Base-by-base conservation (phyloP, 2,113 vertebrate species). In the Lagopus leucura region DNA sequence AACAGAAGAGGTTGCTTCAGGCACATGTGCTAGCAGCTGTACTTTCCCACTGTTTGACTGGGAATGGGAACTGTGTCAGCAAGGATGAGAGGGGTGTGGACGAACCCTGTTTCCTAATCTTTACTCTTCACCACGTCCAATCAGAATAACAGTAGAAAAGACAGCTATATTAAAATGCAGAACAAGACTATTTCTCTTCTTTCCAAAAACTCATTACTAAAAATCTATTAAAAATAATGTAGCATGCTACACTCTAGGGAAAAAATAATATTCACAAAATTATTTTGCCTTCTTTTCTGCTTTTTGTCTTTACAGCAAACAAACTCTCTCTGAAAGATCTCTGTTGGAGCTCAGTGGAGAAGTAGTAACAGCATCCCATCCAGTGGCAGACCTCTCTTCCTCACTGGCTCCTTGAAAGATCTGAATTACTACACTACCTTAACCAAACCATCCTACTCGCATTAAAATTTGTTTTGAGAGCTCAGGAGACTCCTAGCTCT, bases 21-120 rank as follows among this genome's bases (percentile, higher is more conserved):
- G 21, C 34, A 25, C 9, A 42, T 3, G 4, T 9, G 1, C 6
- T 32, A 19, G 27, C n/a, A 64, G 34, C 34, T 55, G 34, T 8
- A 4, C 4, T 13, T 54, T 30, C 61, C 25, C 0, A 0, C 11
- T 42, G 2, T 25, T 10, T 3, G 24, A 28, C 38, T 47, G 63
- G 24, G 21, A 91, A 76, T 11, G 15, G 8, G 34, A 69, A 9
- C 54, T 80, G 2, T 32, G 8, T 21, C 47, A 42, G 21, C 12
- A 65, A 79, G 20, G 14, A 25, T 52, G 21, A 32, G 9, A 60
- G 0, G 1, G 89, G 18, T 4, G 28, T 21, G 16, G 24, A 84
- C 64, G 19, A 72, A 11, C 0, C 2, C 5, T 48, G 4, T 10
- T 91, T 72, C 52, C 6, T 8, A 32, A 3, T 61, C 38, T 63